Conservation (phyloP, 2,797 vertebrate species). For the Phrynocephalus guinanensis region DNA sequence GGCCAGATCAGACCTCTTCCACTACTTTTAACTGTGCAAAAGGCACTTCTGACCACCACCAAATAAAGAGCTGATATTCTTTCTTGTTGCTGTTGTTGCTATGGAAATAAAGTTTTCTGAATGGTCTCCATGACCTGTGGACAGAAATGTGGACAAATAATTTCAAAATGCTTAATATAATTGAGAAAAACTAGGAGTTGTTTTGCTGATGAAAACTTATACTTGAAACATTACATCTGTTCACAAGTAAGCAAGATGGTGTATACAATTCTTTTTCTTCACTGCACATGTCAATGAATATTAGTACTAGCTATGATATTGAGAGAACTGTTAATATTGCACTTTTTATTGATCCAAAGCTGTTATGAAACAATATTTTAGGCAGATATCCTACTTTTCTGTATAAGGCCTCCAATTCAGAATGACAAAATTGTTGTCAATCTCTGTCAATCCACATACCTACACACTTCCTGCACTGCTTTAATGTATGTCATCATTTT, state of each 20-base stretch:
- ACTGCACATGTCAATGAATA: constrained; percentile 83
- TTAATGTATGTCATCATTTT: neutral
- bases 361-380: constrained; percentile 79
- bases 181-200: constrained; percentile 76
- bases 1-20: too few relatives aligned
- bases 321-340: constrained; percentile 86
- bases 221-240: constrained; percentile 71
- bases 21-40: too few relatives aligned
- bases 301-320: constrained; percentile 82
- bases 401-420: constrained; percentile 77
- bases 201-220: constrained; percentile 70
- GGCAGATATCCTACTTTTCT: too few relatives aligned
- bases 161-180: constrained; percentile 73
- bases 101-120: too few relatives aligned
- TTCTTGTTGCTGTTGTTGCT: too few relatives aligned
- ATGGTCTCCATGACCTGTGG: too few relatives aligned
- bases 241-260: constrained; percentile 80
- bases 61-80: too few relatives aligned
- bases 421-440: constrained; percentile 77
- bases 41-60: too few relatives aligned
- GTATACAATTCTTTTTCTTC: constrained; percentile 81
- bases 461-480: neutral
- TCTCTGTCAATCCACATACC: constrained; percentile 74
- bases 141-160: constrained; percentile 55
- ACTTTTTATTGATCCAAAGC: constrained; percentile 83